These are phyloP conservation scores for Nicator chloris DNA, from an alignment of 2,113 vertebrate genomes.

Conservation along the genomic window DNA sequence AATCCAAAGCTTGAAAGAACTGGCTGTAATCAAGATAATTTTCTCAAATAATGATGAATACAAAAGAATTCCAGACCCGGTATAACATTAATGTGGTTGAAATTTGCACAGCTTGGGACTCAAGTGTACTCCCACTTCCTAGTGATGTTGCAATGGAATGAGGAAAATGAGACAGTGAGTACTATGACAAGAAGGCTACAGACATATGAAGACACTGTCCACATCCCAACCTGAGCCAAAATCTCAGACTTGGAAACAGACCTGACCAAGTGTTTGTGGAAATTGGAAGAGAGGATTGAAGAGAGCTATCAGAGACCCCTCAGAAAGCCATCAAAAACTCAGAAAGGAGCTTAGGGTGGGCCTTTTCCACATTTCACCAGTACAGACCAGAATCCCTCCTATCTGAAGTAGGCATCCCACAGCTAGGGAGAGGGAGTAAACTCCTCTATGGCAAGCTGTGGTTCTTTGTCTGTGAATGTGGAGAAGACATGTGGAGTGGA, in stretches of 20 bases:
- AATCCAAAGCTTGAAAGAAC: not conserved
- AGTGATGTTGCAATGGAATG: not conserved
- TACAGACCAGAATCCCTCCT: not conserved
- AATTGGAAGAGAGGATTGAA: not conserved
- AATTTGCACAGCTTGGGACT: not conserved
- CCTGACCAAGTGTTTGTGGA: not conserved
- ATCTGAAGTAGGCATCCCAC: not conserved
- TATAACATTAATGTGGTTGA: not conserved
- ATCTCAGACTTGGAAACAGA: not conserved
- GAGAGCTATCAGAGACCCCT: not conserved
- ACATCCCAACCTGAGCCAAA: not conserved
- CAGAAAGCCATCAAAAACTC: not conserved
- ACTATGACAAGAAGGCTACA: not conserved
- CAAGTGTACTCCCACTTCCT: not conserved
- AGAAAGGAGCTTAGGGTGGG: not conserved
- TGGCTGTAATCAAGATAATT: not conserved
- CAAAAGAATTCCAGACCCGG: not conserved
- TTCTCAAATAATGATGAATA: not conserved
- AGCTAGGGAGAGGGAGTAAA: not conserved
- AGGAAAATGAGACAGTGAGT: not conserved
- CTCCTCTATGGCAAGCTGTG: not conserved
- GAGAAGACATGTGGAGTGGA: not conserved
- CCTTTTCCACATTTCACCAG: not conserved
- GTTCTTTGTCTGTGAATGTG: not conserved
- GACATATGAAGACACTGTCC: not conserved